Base-by-base conservation (phyloP, 2,113 vertebrate species). In the Anoura caudifer region DNA sequence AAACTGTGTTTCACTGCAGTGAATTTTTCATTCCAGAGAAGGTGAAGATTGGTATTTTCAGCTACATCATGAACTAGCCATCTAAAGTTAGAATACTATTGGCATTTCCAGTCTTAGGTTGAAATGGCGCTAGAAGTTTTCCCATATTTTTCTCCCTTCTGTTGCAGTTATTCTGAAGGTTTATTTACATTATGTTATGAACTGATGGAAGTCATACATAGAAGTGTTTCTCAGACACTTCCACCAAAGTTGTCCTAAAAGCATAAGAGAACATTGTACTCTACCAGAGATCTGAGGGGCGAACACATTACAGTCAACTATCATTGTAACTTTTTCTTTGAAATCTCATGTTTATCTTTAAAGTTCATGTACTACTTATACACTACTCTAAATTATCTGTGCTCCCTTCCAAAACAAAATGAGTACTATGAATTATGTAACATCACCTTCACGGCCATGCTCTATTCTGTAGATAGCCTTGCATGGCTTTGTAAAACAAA, bases 331-430 rank as follows among this genome's bases (percentile, higher is more conserved):
- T 89, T 87, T 45, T 67, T 69, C 47, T 72, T 67, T 90, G 41
- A 84, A 96, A 70, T 76, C 20, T 91, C 22, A 33, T 75, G 31
- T 43, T 92, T 91, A 45, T 79, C 83, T 65, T 91, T 86, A 92
- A 94, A 91, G 36, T 41, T 86, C 65, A 85, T 43, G 4, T n/a
- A 73, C 4, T 77, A 22, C 33, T 67, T 88, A 72, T 82, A 82
- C 2, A 41, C 20, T 36, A 11, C 5, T 90, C 43, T 59, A 80
- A 80, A 47, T 91, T 90, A 65, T 19, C 36, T 81, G 13, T 75
- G 2, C 1, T 12, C 2, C 12, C 52, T 90, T 93, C 69, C 26
- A 75, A 65, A 90, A 76, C 38, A 91, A 88, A 97, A 81, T 14
- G 14, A 82, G 22, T 52, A 45, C 80, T 85, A 81, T 28, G 81